Evolutionary conservation across 1,140 invertebrate species (phyloP).

Genomic region (Brachionus manjavacas): DNA sequence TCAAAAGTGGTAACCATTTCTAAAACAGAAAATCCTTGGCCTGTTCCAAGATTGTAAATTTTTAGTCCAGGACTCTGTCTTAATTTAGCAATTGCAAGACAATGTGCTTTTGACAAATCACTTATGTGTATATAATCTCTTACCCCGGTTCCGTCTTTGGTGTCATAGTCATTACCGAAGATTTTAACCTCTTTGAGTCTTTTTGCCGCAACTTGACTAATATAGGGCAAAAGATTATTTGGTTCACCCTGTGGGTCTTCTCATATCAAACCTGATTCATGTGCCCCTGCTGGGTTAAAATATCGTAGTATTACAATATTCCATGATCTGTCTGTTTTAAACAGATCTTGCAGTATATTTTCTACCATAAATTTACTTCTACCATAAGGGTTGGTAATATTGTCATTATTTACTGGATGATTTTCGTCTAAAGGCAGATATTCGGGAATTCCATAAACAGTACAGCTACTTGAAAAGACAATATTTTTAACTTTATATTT

Average conservation of each 20-base stretch:
- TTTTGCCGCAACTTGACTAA: conserved; percentile 74
- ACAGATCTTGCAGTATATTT: conserved; percentile 82
- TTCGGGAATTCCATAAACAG: conserved; percentile 84
- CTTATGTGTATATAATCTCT: conserved; percentile 95
- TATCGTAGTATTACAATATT: conserved; percentile 86
- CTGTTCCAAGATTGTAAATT: conserved; percentile 90
- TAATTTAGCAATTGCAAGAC: conserved; percentile 73
- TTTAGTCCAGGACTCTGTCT: conserved; percentile 60
- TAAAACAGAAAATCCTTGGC: conserved; percentile 83
- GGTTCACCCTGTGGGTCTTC: not conserved
- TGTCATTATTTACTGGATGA: conserved; percentile 60
- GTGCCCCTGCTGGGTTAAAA: conserved; percentile 97
- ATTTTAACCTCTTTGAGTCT: conserved; percentile 72
- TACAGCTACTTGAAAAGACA: conserved; percentile 91
- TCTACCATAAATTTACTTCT: conserved; percentile 96
- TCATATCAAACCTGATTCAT: conserved; percentile 67
- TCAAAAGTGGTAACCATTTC: conserved; percentile 80
- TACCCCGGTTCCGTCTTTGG: conserved; percentile 89
- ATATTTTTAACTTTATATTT: conserved; percentile 69
- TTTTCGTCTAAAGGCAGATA: conserved; percentile 78
- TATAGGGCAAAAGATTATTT: conserved; percentile 29
- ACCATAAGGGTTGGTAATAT: conserved; percentile 91
- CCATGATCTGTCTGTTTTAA: conserved; percentile 65
- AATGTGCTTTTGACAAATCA: conserved; percentile 86
- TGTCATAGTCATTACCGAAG: conserved; percentile 88